Base-by-base conservation (phyloP, 1,140 invertebrate genomes). In the Drosophila truncata region DNA sequence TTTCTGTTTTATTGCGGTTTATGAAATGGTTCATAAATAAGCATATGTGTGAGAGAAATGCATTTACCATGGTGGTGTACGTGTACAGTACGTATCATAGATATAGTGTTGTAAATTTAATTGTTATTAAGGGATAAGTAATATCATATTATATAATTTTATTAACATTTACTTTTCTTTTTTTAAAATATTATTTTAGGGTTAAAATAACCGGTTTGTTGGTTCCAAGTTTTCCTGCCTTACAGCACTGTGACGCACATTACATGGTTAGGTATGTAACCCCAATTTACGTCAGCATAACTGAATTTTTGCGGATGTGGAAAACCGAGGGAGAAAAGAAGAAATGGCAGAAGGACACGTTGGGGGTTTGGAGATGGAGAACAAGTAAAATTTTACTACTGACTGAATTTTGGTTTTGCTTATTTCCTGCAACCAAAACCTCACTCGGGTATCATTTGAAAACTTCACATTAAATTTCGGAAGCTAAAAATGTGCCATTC, bases 1-100 rank as follows among this genome's bases (percentile, higher is more conserved):
- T 75, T 63, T 77, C 77, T 75, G 80, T 80, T 87, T 87, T 87
- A 87, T 88, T 87, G 84, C 84, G 84, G 84, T 81, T 76, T 72
- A 77, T 80, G 73, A 78, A 88, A 71, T 63, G 79, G 84, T 88
- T 87, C 80, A 88, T 87, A 87, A 88, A 88, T 80, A 87, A 87
- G 67, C 66, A 64, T 66, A 49, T 49, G 50, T 78, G 58, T 44
- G 50, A 23, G 29, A 33, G 73, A 41, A 54, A 59, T 78, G 66
- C 59, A 62, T 62, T 55, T 58, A 13, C 20, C 27, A 44, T 39
- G 35, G 14, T 23, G 58, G 75, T 71, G 54, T 54, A 37, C 41
- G 57, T 33, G 29, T 16, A 57, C 64, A 49, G 69, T 39, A n/a
- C 33, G 20, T 49, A n/a, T 25, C 41, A 33, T 10, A 3, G n/a